phyloP scores from a whole-genome alignment of 2,113 vertebrate genomes.

The Thinocorus orbignyianus region DNA sequence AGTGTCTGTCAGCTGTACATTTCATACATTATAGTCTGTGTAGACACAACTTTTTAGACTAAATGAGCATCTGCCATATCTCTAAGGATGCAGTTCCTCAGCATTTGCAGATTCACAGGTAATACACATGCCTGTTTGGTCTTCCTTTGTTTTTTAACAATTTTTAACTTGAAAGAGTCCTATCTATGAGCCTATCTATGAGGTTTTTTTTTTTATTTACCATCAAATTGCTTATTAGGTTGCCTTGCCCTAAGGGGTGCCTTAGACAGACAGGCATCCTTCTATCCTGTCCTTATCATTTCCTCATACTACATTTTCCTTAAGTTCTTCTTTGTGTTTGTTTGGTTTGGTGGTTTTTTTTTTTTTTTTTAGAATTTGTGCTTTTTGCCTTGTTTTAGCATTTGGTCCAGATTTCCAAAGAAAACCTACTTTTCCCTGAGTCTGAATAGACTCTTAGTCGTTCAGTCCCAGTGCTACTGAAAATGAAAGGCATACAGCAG shows the following conservation, averaged over 20 bases:
- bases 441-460: not conserved
- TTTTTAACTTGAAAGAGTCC: not conserved
- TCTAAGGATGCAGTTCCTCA: not conserved
- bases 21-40: not conserved
- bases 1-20: not conserved
- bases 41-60: not conserved
- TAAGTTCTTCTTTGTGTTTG: no score
- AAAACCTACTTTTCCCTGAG: not conserved
- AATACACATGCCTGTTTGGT: not conserved
- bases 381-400: not conserved
- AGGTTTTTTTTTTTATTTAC: no score
- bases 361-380: not conserved
- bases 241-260: not conserved
- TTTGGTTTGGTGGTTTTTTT: no score
- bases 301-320: not conserved
- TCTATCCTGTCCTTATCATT: not conserved
- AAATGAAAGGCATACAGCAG: not conserved
- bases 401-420: not conserved
- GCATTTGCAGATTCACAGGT: not conserved
- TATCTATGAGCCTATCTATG: not conserved
- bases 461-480: not conserved
- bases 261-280: not conserved
- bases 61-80: not conserved
- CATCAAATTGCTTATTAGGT: not conserved
- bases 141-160: no score